phyloP scores from a whole-genome alignment of 2,888 invertebrate genomes.

The Petrophora chlorosata region DNA sequence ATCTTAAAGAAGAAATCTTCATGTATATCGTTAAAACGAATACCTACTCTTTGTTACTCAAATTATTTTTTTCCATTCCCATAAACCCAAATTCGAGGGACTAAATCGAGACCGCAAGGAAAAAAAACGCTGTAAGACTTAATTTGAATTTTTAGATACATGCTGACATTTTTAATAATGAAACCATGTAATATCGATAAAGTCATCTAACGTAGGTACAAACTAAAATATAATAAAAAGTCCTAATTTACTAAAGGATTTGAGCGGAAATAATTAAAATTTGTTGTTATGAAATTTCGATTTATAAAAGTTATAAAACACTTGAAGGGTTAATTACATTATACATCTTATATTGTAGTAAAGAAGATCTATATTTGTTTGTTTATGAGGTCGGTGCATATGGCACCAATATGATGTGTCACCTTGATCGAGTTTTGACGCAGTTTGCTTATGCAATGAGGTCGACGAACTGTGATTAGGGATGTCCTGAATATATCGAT shows the following conservation, averaged over 20 bases:
- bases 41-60: too few species aligned
- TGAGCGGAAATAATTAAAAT: conserved; percentile 18
- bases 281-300: background rate
- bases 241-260: conserved; percentile 13
- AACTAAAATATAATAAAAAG: conserved; percentile 19
- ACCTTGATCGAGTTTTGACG: conserved; percentile 77
- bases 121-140: background rate
- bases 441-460: conserved; percentile 70
- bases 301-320: background rate
- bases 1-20: too few species aligned
- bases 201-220: conserved; percentile 16
- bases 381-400: conserved; percentile 25
- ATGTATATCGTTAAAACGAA: too few species aligned
- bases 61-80: too few species aligned
- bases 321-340: conserved; percentile 1
- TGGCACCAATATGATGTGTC: conserved; percentile 53
- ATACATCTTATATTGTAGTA: conserved; percentile 9
- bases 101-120: background rate
- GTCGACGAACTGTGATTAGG: conserved; percentile 55
- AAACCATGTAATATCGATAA: conserved; percentile 8
- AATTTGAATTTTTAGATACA: background rate
- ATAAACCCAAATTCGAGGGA: too few species aligned
- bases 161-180: conserved; percentile 6
- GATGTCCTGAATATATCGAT: conserved; percentile 22
- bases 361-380: conserved; percentile 24